These are phyloP conservation scores for Serranus cabrilla DNA, from an alignment of 2,797 vertebrate species.

Conservation along the genomic window DNA sequence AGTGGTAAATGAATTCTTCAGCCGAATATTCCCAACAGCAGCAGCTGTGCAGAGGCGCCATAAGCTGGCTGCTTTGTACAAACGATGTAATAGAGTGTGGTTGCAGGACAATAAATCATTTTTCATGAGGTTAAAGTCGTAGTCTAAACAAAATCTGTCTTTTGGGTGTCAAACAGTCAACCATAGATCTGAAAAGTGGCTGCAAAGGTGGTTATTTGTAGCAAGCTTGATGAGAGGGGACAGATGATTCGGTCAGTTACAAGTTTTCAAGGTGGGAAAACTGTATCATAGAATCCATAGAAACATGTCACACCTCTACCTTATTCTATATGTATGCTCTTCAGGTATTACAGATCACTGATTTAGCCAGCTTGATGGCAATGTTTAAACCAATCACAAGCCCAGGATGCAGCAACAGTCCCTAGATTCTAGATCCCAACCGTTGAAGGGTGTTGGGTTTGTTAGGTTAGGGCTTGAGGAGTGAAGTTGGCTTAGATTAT, in stretches of 20 bases:
- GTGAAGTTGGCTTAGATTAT: no score
- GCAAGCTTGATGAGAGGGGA: not conserved
- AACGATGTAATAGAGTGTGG: constrained; percentile 48
- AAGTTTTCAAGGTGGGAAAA: not conserved
- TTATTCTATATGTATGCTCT: not conserved
- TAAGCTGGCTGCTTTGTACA: constrained; percentile 49
- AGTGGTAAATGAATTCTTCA: constrained; percentile 64
- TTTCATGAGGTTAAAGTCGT: constrained; percentile 52
- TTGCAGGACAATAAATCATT: constrained; percentile 55
- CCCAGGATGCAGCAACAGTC: no score
- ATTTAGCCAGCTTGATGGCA: not conserved
- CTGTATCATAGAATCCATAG: no score
- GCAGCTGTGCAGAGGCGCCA: constrained; percentile 53
- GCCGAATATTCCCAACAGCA: constrained; percentile 59
- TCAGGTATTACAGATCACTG: constrained; percentile 12
- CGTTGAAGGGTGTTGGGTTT: no score
- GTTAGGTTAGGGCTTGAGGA: no score
- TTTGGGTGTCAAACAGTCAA: constrained; percentile 30
- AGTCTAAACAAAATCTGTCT: constrained; percentile 29
- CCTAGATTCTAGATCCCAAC: no score
- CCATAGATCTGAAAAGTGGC: constrained; percentile 2
- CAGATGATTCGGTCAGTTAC: not conserved
- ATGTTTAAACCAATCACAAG: no score
- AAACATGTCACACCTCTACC: not conserved
- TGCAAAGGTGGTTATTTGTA: not conserved